phyloP scores from a whole-genome alignment of 2,113 vertebrate genomes.

The Trichomycterus rosablanca region DNA sequence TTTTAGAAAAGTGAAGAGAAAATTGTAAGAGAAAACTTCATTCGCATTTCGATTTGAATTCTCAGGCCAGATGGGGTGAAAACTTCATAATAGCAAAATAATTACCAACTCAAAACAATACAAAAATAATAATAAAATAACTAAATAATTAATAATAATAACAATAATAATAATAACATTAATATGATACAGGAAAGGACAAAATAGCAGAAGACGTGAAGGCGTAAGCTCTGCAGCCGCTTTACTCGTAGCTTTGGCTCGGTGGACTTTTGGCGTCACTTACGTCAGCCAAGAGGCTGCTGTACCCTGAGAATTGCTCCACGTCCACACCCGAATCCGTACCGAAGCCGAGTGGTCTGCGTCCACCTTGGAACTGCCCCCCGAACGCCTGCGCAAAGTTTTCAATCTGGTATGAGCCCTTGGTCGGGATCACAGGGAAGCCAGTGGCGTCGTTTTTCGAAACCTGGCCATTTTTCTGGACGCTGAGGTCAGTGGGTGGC shows the following conservation, averaged over 20 bases:
- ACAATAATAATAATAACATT: constrained; percentile 43
- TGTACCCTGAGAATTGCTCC: constrained; percentile 99
- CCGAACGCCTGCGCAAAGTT: constrained; percentile 99
- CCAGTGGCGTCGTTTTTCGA: constrained; percentile 64
- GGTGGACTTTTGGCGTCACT: constrained; percentile 95
- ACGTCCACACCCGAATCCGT: constrained; percentile 83
- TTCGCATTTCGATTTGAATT: constrained; percentile 88
- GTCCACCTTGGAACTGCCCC: constrained; percentile 93
- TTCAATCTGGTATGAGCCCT: constrained; percentile 96
- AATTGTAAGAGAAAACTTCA: constrained; percentile 14
- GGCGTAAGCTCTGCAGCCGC: constrained; percentile 57
- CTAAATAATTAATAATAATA: constrained; percentile 50
- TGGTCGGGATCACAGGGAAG: constrained; percentile 83
- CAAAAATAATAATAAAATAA: constrained; percentile 46
- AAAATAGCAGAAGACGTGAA: constrained; percentile 63
- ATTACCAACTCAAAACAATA: constrained; percentile 61
- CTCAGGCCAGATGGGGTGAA: constrained; percentile 78
- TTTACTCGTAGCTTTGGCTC: constrained; percentile 99
- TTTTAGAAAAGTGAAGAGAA: constrained; percentile 36
- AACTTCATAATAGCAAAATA: constrained; percentile 82
- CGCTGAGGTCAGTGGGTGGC: constrained; percentile 72
- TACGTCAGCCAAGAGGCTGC: constrained; percentile 96
- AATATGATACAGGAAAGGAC: constrained; percentile 54
- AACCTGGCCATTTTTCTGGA: constrained; percentile 77
- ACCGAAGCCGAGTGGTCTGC: constrained; percentile 84